Conservation (phyloP, 2,888 invertebrate genomes). For the Eupithecia dodoneata region DNA sequence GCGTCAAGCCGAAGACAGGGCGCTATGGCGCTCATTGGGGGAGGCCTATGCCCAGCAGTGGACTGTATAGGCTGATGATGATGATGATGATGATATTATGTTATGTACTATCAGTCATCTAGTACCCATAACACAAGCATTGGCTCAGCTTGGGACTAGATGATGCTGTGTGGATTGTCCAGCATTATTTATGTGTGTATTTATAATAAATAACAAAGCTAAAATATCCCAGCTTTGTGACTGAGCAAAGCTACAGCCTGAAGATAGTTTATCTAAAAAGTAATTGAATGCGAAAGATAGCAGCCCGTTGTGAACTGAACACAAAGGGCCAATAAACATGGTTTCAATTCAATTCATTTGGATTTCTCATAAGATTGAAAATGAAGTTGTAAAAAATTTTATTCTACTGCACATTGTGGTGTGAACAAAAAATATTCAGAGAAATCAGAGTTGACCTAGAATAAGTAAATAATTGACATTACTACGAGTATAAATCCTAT, state of each 20-base stretch:
- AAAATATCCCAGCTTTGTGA: neutral
- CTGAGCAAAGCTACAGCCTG: neutral
- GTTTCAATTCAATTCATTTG: conserved; percentile 2
- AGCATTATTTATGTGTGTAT: no score
- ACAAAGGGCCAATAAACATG: conserved; percentile 21
- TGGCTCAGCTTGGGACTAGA: no score
- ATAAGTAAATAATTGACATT: neutral
- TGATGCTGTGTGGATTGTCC: no score
- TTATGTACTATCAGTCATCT: no score
- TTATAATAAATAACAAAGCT: no score
- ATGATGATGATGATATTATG: no score
- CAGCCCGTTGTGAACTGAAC: conserved; percentile 9
- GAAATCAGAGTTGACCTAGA: neutral
- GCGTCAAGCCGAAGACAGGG: no score
- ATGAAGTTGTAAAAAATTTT: neutral
- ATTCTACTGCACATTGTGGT: neutral
- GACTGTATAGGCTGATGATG: no score
- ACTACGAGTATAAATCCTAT: neutral
- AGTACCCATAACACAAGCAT: no score
- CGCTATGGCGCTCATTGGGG: no score
- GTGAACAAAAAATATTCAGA: neutral
- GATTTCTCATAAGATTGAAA: conserved; percentile 1
- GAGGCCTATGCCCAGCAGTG: no score
- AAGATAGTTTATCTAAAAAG: conserved; percentile 4
- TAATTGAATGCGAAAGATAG: conserved; percentile 12